These are phyloP conservation scores for Sturnus vulgaris DNA, from an alignment of 2,113 vertebrate species.

Conservation along the genomic window DNA sequence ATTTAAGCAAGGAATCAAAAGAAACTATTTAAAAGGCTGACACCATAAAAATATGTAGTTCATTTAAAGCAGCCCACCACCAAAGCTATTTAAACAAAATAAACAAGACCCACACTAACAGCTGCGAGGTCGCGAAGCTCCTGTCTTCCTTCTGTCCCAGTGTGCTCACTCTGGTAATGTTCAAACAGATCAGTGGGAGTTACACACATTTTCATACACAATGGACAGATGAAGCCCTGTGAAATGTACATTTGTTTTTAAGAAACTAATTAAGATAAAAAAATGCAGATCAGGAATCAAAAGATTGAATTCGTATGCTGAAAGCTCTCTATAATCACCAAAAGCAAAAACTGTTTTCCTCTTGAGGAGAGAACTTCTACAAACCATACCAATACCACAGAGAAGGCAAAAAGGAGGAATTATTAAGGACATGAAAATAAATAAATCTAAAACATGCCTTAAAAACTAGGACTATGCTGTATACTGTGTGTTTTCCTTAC, in stretches of 20 bases:
- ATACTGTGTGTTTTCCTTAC: not conserved
- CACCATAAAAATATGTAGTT: constrained; percentile 10
- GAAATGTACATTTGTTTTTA: constrained; percentile 66
- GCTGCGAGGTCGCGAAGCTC: constrained; percentile 60
- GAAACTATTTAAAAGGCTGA: not conserved
- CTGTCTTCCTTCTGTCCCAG: constrained; percentile 65
- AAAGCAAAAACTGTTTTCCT: constrained; percentile 2
- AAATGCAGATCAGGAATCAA: not conserved
- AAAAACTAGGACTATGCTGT: not conserved
- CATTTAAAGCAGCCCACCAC: constrained; percentile 61
- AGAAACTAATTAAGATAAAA: constrained; percentile 5
- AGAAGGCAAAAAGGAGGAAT: not conserved
- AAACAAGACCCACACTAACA: constrained; percentile 72
- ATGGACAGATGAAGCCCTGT: constrained; percentile 82
- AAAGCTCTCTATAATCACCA: not conserved
- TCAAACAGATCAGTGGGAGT: constrained; percentile 73
- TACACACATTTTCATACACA: constrained; percentile 77
- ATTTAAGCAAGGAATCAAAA: constrained; percentile 21
- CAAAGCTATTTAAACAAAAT: constrained; percentile 69
- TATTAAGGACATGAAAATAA: not conserved
- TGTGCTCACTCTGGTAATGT: constrained; percentile 75
- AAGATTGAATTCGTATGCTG: not conserved
- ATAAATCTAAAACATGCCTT: not conserved
- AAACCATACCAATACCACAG: not conserved
- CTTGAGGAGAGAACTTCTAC: not conserved